Base-by-base conservation (phyloP, 2,888 invertebrate species). In the Parnassius mnemosyne region DNA sequence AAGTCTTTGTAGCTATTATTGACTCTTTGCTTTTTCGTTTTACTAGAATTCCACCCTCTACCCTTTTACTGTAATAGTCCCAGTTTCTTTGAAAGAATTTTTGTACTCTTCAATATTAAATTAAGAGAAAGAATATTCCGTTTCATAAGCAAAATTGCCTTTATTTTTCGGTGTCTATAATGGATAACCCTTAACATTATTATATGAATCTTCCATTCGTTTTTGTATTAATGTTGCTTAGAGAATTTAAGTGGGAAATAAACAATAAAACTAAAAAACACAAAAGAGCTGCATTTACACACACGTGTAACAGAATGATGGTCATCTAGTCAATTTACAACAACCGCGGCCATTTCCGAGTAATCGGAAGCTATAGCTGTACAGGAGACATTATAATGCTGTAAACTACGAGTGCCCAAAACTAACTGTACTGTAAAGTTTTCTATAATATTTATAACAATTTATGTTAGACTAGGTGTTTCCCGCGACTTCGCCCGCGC, bases 61-160 rank as follows among this genome's bases (percentile, higher is more conserved):
- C 63, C 63, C 63, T 63, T 63, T 63, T 63, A 63, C 49, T 63
- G 56, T 63, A 60, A 63, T 63, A 53, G 60, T 53, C 13, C 60
- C 56, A 47, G 63, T 60, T 56, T 60, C 63, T 63, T 63, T 60
- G 59, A 56, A 53, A 60, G 56, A 63, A 52, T 63, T 63, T 60
- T 63, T 56, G 59, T 63, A 53, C 63, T 63, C 60, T 56, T 63
- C 63, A 63, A 63, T 63, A 63, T 63, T 63, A 63, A 63, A 63
- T 63, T 63, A 63, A 63, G 63, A 60, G 52, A 60, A 63, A 59
- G 63, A 60, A 63, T 63, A 63, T 63, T 63, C 59, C 63, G 41
- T 63, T 63, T 60, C 63, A 52, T 59, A 63, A 64, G 60, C 56
- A 57, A 64, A 52, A 53, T 60, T 61, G 61, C 53, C 63, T 63